Conservation (phyloP, 2,797 vertebrate species). For the Lagothrix lagotricha region DNA sequence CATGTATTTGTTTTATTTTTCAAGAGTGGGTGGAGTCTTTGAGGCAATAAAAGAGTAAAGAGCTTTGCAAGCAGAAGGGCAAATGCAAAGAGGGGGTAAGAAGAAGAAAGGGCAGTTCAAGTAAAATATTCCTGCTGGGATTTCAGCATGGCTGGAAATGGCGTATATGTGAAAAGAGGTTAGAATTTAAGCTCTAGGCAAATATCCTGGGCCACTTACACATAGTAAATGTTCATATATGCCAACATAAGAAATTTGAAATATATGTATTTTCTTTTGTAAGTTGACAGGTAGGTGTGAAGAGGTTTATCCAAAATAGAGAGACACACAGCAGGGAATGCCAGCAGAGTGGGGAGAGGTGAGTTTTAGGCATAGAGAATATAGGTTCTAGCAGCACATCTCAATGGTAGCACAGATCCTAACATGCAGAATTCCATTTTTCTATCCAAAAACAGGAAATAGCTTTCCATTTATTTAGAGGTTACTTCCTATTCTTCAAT, state of each 20-base stretch:
- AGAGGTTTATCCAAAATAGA: slow-evolving; percentile 8
- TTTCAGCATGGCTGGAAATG: neutral
- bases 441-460: neutral
- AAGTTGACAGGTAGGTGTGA: neutral
- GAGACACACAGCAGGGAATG: neutral
- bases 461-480: neutral
- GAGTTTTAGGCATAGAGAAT: neutral
- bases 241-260: neutral
- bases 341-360: neutral
- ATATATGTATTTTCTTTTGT: neutral
- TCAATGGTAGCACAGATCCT: neutral
- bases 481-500: neutral
- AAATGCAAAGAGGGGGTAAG: neutral
- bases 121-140: neutral
- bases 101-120: neutral
- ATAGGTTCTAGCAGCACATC: neutral
- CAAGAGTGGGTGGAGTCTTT: neutral
- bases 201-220: neutral
- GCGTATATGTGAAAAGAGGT: neutral
- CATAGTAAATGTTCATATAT: neutral
- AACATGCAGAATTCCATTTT: neutral
- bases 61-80: neutral
- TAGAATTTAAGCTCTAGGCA: neutral
- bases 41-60: neutral
- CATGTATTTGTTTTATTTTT: neutral